These are phyloP conservation scores for Gila orcuttii DNA, from an alignment of 2,113 vertebrate species.

Conservation along the genomic window DNA sequence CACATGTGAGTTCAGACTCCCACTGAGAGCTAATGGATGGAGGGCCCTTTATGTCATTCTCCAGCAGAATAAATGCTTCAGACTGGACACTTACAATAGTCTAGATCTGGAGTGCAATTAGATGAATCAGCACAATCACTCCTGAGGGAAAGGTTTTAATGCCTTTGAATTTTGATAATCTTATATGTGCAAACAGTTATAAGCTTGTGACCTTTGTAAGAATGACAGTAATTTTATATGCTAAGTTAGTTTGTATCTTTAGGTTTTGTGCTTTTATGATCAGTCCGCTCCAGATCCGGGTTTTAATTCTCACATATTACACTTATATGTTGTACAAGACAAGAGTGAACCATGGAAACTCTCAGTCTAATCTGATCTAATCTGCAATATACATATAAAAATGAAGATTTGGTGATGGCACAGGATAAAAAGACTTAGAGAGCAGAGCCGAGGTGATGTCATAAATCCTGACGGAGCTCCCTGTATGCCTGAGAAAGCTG, in stretches of 20 bases:
- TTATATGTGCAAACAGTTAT: neutral
- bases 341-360: neutral
- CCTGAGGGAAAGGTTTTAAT: neutral
- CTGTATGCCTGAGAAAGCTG: slow-evolving; percentile 62
- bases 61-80: slow-evolving; percentile 10
- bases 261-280: neutral
- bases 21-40: slow-evolving; percentile 50
- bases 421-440: slow-evolving; percentile 57
- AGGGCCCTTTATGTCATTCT: slow-evolving; percentile 34
- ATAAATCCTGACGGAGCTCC: neutral
- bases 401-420: slow-evolving; percentile 17
- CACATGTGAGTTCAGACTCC: slow-evolving; percentile 59
- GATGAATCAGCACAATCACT: neutral
- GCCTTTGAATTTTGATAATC: neutral
- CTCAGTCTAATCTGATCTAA: neutral
- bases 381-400: slow-evolving; percentile 3
- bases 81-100: slow-evolving; percentile 29
- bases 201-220: neutral
- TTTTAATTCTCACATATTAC: neutral
- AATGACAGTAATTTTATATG: neutral
- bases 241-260: neutral
- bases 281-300: neutral
- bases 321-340: neutral
- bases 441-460: slow-evolving; percentile 58
- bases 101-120: slow-evolving; percentile 23